Evolutionary conservation across 2,113 vertebrate genomes (phyloP).

Genomic region (Chionis minor): DNA sequence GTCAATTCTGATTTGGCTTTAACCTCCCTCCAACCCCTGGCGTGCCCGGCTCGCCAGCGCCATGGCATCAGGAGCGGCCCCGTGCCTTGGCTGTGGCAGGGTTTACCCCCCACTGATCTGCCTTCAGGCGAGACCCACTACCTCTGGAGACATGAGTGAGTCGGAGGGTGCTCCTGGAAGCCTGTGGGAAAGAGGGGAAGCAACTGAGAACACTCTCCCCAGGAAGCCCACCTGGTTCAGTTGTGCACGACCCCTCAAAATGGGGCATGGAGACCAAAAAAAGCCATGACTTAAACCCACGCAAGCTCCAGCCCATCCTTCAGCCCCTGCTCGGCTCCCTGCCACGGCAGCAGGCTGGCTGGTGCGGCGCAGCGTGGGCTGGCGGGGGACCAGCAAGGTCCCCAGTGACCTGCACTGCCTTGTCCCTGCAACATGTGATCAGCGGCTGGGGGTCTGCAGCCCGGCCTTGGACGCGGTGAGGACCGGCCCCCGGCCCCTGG

Average conservation of each 20-base stretch:
- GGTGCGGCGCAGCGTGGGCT: not conserved
- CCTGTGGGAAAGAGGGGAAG: not conserved
- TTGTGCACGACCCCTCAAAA: not conserved
- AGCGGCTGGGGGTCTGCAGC: not conserved
- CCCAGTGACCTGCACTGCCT: not conserved
- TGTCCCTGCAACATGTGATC: accelerated
- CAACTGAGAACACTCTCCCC: not conserved
- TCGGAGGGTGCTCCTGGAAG: not conserved
- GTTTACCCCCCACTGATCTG: not conserved
- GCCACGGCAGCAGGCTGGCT: not conserved
- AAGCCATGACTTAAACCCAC: not conserved
- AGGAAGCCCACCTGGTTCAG: not conserved
- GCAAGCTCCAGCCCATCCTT: not conserved
- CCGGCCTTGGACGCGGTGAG: accelerated
- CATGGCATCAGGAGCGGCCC: conserved; percentile 81
- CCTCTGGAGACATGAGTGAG: accelerated
- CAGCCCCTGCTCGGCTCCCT: not conserved
- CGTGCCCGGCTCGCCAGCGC: conserved; percentile 82
- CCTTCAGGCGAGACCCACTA: no score
- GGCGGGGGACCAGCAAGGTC: not conserved
- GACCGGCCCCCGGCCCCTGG: not conserved
- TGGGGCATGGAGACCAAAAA: not conserved
- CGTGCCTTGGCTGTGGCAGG: accelerated
- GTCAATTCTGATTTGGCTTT: conserved; percentile 83
- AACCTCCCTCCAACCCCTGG: conserved; percentile 78